Evolutionary conservation across 2,113 vertebrate species (phyloP).

Genomic region (Boleophthalmus pectinirostris): DNA sequence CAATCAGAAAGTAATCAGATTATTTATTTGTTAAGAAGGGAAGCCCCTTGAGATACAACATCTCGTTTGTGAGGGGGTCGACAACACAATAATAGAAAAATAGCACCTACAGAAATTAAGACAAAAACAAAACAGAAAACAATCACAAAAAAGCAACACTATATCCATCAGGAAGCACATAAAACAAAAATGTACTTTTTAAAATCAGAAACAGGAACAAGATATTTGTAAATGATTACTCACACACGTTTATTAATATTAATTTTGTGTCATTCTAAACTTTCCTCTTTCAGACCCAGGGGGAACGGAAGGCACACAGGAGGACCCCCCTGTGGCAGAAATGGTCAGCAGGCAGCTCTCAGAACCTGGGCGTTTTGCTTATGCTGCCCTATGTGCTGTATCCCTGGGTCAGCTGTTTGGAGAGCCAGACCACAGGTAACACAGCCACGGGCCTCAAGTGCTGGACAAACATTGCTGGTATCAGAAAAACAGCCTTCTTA

Average conservation of each 20-base stretch:
- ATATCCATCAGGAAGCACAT: too few species aligned
- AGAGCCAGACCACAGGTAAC: constrained; percentile 83
- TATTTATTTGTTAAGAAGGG: too few species aligned
- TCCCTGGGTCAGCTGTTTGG: constrained; percentile 85
- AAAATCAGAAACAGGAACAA: too few species aligned
- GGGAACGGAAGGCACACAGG: constrained; percentile 22
- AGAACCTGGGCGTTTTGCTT: constrained; percentile 86
- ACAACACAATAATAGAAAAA: too few species aligned
- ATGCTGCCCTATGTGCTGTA: constrained; percentile 82
- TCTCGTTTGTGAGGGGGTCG: too few species aligned
- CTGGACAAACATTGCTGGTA: neutral
- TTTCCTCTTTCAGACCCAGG: constrained; percentile 61
- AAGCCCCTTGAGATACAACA: too few species aligned
- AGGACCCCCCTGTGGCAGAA: constrained; percentile 9
- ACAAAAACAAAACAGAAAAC: too few species aligned
- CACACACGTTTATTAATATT: neutral
- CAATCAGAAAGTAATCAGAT: too few species aligned
- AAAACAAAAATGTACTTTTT: too few species aligned
- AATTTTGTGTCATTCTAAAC: neutral
- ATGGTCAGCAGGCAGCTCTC: constrained; percentile 70
- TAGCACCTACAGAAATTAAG: too few species aligned
- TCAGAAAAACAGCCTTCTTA: neutral
- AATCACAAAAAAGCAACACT: too few species aligned
- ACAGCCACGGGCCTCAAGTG: neutral
- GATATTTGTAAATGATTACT: too few species aligned